These are phyloP conservation scores for Bujurquina vittata DNA, from an alignment of 2,113 vertebrate species.

Conservation along the genomic window DNA sequence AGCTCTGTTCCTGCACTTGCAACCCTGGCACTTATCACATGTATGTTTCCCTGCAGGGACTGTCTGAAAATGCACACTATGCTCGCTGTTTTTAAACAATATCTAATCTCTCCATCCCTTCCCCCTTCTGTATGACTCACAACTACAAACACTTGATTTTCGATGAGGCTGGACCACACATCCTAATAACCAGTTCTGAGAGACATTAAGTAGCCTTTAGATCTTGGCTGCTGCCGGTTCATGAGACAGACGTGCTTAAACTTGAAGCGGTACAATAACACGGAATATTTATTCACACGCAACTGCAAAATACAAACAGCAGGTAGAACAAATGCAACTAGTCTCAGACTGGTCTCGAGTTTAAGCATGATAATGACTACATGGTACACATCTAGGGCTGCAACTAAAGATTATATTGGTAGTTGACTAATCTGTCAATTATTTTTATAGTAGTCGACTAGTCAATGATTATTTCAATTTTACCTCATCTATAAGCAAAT, in stretches of 20 bases:
- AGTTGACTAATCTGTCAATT: too few relatives aligned
- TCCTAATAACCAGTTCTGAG: not conserved
- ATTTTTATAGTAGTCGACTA: too few relatives aligned
- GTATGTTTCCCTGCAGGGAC: not conserved
- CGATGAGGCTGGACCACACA: not conserved
- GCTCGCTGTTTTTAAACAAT: not conserved
- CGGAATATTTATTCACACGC: not conserved
- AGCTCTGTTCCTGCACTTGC: not conserved
- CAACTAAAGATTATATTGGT: too few relatives aligned
- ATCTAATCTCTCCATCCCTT: conserved; percentile 1
- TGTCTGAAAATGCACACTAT: not conserved
- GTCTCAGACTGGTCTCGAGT: not conserved
- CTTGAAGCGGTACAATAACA: not conserved
- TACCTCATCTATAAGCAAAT: too few relatives aligned
- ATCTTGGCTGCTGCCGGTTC: not conserved
- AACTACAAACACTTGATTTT: conserved; percentile 3
- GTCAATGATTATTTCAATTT: too few relatives aligned
- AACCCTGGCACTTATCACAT: not conserved
- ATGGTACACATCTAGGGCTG: not conserved
- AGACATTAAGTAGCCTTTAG: not conserved
- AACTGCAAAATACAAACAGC: not conserved
- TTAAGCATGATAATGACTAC: conserved; percentile 9
- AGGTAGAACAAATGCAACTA: not conserved
- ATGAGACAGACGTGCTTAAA: conserved; percentile 3
- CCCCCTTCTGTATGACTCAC: conserved; percentile 2